phyloP scores from a whole-genome alignment of 2,888 invertebrate species.

The Cerceris ruficornis region DNA sequence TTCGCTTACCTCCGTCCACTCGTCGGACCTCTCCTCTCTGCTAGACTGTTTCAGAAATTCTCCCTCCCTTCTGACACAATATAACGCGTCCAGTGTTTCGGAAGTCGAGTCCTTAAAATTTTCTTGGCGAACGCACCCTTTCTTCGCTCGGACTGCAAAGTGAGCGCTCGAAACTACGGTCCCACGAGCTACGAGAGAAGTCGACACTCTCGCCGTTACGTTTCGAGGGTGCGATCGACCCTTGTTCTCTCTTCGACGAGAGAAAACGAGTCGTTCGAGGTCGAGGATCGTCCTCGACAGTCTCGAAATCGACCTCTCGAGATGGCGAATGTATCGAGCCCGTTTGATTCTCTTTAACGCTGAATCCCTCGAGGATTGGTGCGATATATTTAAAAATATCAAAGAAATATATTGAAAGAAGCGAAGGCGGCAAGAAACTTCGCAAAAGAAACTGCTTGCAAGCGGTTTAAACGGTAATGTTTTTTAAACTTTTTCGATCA shows the following conservation, averaged over 20 bases:
- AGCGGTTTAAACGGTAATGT: too few species aligned
- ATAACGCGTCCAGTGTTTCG: conserved; percentile 49
- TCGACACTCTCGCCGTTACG: conserved; percentile 60
- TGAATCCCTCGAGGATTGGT: too few species aligned
- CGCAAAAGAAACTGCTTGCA: too few species aligned
- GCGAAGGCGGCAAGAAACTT: too few species aligned
- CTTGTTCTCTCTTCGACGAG: conserved; percentile 24
- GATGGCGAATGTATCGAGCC: too few species aligned
- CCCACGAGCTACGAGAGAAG: conserved; percentile 60
- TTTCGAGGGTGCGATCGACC: conserved; percentile 53
- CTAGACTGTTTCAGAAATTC: conserved; percentile 4
- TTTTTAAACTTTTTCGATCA: too few species aligned
- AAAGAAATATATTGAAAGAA: too few species aligned
- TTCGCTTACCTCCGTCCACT: conserved; percentile 12
- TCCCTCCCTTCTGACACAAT: conserved; percentile 11
- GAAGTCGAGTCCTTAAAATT: conserved; percentile 60
- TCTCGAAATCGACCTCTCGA: conserved; percentile 11
- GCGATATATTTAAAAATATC: too few species aligned
- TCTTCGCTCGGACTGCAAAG: conserved; percentile 63
- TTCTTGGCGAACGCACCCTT: conserved; percentile 68
- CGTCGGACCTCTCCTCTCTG: conserved; percentile 16
- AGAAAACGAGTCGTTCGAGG: not conserved
- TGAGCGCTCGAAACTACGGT: conserved; percentile 59
- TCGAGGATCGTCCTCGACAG: conserved; percentile 37
- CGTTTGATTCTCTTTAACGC: too few species aligned